Percentiles rank a stretch among this genome's conserved stretches.
Evolutionary conservation across 2,888 invertebrate genomes (phyloP).

Genomic region (Agrotis puta): DNA sequence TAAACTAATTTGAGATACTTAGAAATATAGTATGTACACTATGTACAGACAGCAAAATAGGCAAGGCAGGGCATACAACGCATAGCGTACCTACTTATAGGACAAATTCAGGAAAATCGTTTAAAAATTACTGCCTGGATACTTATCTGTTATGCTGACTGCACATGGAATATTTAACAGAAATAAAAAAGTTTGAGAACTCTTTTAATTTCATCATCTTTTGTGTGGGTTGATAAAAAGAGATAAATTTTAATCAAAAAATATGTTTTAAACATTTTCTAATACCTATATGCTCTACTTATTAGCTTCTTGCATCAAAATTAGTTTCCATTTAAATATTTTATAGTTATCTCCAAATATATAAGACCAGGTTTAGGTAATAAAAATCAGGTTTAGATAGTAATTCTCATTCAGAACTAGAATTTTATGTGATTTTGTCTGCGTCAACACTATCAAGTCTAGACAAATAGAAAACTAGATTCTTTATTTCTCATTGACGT

Average conservation of each 20-base stretch:
- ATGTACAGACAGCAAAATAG: no score
- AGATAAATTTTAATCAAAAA: slow-evolving; percentile 1
- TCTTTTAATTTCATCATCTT: background rate
- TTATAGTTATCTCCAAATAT: background rate
- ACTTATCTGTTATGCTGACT: no score
- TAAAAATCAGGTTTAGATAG: slow-evolving; percentile 2
- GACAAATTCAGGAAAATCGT: no score
- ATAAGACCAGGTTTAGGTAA: slow-evolving; percentile 10
- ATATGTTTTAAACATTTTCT: background rate
- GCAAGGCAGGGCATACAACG: no score
- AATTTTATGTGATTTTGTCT: slow-evolving; percentile 26
- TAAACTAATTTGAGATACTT: no score
- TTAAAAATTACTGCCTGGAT: no score
- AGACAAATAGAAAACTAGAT: slow-evolving; percentile 33
- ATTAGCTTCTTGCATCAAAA: slow-evolving; percentile 23
- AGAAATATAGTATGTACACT: no score
- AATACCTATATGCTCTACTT: slow-evolving; percentile 25
- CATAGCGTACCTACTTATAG: no score
- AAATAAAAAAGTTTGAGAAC: background rate
- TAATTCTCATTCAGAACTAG: slow-evolving; percentile 9
- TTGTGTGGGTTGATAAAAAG: background rate
- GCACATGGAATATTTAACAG: no score
- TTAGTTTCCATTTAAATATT: background rate
- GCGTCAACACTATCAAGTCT: slow-evolving; percentile 38
- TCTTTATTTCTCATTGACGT: background rate